A percentile compares a stretch with the other conserved stretches of the same genome.
Conservation (phyloP, 1,140 invertebrate genomes). For the Drosophila pectinifera region DNA sequence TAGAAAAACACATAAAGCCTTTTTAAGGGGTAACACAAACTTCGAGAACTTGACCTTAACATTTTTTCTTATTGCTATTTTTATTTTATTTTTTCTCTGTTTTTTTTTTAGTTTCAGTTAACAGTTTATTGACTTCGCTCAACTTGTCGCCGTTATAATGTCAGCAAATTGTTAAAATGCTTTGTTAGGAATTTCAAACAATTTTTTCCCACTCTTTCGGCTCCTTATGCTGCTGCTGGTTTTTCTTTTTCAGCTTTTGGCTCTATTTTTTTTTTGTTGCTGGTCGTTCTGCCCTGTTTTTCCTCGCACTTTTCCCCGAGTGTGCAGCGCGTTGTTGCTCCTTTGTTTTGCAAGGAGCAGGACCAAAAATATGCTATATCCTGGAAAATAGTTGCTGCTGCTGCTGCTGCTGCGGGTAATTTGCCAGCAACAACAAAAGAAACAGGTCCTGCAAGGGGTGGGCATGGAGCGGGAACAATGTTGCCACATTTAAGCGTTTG, state of each 20-base stretch:
- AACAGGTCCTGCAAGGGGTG: slow-evolving; percentile 9
- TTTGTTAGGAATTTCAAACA: slow-evolving; percentile 82
- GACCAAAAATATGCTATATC: slow-evolving; percentile 54
- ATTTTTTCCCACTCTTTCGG: slow-evolving; percentile 59
- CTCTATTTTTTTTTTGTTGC: background rate
- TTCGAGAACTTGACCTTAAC: slow-evolving; percentile 8
- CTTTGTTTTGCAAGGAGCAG: slow-evolving; percentile 45
- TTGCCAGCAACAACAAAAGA: slow-evolving; percentile 68
- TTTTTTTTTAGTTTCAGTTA: slow-evolving; percentile 63
- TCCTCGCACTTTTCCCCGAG: slow-evolving; percentile 9
- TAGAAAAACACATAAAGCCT: no score
- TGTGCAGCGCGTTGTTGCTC: slow-evolving; percentile 17
- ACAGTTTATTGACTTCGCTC: slow-evolving; percentile 81
- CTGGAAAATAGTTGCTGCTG: slow-evolving; percentile 48
- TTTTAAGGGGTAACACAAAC: background rate
- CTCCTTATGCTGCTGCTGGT: slow-evolving; percentile 26
- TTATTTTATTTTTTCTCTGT: background rate
- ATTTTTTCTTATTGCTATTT: slow-evolving; percentile 2
- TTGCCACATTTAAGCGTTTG: slow-evolving; percentile 78
- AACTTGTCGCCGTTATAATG: slow-evolving; percentile 83
- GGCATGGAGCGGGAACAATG: slow-evolving; percentile 36
- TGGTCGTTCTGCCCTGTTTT: slow-evolving; percentile 4
- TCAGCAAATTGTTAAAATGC: slow-evolving; percentile 83
- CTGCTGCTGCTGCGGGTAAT: slow-evolving; percentile 68
- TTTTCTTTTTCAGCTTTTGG: slow-evolving; percentile 12